Evolutionary conservation across 2,797 vertebrate species (phyloP), one percentile per base, ranked within the genome.

Genomic region (Periophthalmus magnuspinnatus): DNA sequence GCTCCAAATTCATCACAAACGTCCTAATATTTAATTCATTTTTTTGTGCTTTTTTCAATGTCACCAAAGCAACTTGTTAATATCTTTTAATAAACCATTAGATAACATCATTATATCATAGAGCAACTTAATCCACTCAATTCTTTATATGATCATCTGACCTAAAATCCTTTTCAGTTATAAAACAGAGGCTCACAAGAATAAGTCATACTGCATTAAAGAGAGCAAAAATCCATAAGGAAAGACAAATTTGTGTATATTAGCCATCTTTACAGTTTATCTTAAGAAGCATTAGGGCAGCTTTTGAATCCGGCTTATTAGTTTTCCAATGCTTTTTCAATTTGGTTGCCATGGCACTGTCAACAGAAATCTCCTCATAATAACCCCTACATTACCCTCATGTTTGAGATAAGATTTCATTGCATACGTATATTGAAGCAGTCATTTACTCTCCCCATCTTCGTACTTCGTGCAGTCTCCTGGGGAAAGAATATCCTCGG

Each of bases 131-230:
- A 62, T 45, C 60, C 36, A 45, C 5, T 19, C 28, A 59, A 17
- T 8, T 4, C 28, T 59, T 17, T 32, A 41, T 22, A 60, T 1
- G 61, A 45, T 48, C 66, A 16, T 22, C 56, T 32, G 60, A 56
- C 57, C 62, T 68, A 28, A 54, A 62, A 65, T 62, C 21, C 52
- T 14, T 16, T 32, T 60, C 16, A 71, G 66, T 76, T 75, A 70
- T 76, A 81, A 71, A 78, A 79, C 78, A 71, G 62, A 65, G 57
- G 28, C 19, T 74, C 67, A 68, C 71, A 80, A 77, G 71, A 74
- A 73, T 67, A 72, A 47, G 63, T 80, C 63, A 72, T 67, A 55
- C 60, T 57, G 13, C 3, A 14, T 13, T 45, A 13, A 14, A 45
- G 41, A 11, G 11, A 45, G 41, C 0, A 16, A 16, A 5, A 45